phyloP scores from a whole-genome alignment of 2,888 invertebrate genomes.

The Athripsodes cinereus region DNA sequence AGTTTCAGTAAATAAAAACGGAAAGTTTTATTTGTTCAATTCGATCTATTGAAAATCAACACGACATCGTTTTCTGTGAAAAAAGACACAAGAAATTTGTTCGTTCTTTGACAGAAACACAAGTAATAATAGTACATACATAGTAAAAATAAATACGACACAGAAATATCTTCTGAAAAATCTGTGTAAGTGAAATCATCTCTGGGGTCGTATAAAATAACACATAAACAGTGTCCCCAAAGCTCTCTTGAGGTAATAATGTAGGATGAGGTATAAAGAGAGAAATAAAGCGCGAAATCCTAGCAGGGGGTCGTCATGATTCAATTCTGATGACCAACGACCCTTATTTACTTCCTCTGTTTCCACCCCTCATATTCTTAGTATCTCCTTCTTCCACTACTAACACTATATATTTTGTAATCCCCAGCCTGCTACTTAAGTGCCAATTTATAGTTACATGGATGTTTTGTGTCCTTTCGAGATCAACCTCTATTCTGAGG shows the following conservation, averaged over 20 bases:
- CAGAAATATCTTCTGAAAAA: not conserved
- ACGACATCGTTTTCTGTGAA: not conserved
- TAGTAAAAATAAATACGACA: too few species aligned
- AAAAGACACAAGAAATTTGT: not conserved
- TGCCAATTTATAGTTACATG: conserved; percentile 18
- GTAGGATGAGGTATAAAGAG: conserved; percentile 27
- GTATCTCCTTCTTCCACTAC: conserved; percentile 1
- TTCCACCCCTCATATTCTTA: conserved; percentile 4
- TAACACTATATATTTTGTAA: conserved; percentile 13
- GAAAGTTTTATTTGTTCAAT: too few species aligned
- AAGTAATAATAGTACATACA: too few species aligned
- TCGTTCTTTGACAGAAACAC: too few species aligned
- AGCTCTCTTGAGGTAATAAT: conserved; percentile 17
- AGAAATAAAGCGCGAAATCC: conserved; percentile 28
- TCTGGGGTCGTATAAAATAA: not conserved
- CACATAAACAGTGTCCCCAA: conserved; percentile 2
- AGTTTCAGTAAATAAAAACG: too few species aligned
- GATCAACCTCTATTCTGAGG: not conserved
- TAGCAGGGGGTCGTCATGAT: conserved; percentile 26
- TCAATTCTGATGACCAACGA: conserved; percentile 29
- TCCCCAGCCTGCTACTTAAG: conserved; percentile 14
- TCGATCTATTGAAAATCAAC: too few species aligned
- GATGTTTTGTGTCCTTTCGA: not conserved
- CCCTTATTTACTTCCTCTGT: conserved; percentile 25
- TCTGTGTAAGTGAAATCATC: conserved; percentile 1